Percentiles rank a stretch among this genome's conserved stretches.
Conservation (phyloP, 2,113 vertebrate species). For the Psittacula cyanocephala region DNA sequence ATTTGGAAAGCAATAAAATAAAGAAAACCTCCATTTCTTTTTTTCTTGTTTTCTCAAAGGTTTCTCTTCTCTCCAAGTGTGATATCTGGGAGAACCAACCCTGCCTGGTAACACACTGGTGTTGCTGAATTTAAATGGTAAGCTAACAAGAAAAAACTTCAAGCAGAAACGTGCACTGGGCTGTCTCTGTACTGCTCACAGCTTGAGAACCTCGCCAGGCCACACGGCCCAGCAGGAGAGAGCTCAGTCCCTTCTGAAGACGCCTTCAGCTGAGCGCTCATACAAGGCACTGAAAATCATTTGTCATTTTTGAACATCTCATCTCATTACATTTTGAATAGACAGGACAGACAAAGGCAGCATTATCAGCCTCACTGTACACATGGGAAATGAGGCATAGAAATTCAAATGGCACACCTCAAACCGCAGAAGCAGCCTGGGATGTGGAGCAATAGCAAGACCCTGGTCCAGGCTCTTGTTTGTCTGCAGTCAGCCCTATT, state of each 20-base stretch:
- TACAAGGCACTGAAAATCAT: not conserved
- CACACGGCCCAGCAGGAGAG: not conserved
- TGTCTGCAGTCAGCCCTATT: not conserved
- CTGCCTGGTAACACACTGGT: accelerated
- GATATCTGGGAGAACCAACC: not conserved
- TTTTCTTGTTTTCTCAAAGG: not conserved
- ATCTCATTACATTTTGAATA: slow-evolving; percentile 32
- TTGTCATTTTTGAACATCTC: slow-evolving; percentile 29
- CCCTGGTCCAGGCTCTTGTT: not conserved
- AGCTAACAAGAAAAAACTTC: not conserved
- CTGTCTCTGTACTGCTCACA: not conserved
- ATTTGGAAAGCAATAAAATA: not conserved
- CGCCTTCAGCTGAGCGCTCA: not conserved
- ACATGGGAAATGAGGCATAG: slow-evolving; percentile 33
- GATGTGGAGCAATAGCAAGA: not conserved
- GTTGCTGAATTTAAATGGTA: not conserved
- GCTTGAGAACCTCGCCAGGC: not conserved
- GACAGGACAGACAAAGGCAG: slow-evolving; percentile 46
- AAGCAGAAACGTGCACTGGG: not conserved
- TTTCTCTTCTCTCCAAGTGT: not conserved
- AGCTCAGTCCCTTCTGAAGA: not conserved
- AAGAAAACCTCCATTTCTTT: not conserved
- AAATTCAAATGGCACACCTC: slow-evolving; percentile 38
- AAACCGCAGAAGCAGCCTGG: not conserved
- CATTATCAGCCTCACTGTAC: slow-evolving; percentile 5